Evolutionary conservation across 2,797 vertebrate species (phyloP).

Genomic region (Coccyzus lansbergi): DNA sequence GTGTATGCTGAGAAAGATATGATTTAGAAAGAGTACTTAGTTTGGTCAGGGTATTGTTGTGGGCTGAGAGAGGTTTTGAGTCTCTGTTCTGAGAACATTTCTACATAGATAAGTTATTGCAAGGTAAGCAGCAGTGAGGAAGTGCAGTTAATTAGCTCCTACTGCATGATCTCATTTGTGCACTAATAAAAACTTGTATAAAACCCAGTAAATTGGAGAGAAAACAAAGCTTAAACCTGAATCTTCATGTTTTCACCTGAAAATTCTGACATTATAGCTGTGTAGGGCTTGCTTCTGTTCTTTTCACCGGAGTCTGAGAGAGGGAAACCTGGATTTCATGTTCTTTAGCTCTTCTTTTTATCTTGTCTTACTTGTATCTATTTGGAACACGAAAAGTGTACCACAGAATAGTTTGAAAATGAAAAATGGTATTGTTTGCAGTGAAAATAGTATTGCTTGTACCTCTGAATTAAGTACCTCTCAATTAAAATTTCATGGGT

Average conservation of each 20-base stretch:
- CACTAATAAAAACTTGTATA: neutral
- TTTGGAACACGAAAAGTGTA: neutral
- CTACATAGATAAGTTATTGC: neutral
- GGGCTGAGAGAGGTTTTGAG: neutral
- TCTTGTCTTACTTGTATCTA: neutral
- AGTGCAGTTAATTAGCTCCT: constrained; percentile 20
- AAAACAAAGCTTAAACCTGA: neutral
- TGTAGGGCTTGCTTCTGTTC: neutral
- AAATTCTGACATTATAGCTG: neutral
- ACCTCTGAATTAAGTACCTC: neutral
- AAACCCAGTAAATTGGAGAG: neutral
- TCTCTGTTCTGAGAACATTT: neutral
- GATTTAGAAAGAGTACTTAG: neutral
- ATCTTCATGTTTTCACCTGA: neutral
- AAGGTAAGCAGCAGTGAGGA: neutral
- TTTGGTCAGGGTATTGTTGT: neutral
- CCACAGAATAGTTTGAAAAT: neutral
- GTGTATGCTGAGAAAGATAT: neutral
- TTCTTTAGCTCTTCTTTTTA: constrained; percentile 8
- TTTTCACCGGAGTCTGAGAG: neutral
- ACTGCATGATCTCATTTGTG: constrained; percentile 11
- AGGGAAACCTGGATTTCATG: neutral
- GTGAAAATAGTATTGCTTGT: neutral
- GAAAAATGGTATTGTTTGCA: neutral
- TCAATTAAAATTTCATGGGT: neutral